Conservation (phyloP, 2,113 vertebrate species). For the Leptocoma aspasia region DNA sequence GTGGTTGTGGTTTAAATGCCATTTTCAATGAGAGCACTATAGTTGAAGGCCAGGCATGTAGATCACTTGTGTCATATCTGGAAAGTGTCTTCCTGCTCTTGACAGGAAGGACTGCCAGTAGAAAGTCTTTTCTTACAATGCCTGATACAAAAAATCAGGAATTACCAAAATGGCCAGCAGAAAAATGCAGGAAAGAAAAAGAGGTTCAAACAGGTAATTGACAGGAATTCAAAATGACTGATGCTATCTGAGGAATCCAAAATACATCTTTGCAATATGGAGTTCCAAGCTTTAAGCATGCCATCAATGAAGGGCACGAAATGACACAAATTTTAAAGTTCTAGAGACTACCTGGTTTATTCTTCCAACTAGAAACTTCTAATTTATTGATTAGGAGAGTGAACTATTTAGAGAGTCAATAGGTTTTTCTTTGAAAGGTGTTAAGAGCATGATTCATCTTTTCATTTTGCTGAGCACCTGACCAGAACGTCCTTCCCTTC, state of each 20-base stretch:
- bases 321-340: not conserved
- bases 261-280: not conserved
- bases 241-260: not conserved
- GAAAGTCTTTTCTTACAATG: conserved; percentile 46
- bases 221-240: not conserved
- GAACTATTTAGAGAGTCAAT: not conserved
- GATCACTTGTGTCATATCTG: not conserved
- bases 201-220: not conserved
- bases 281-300: not conserved
- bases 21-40: not conserved
- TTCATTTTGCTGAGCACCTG: not conserved
- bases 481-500: not conserved
- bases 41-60: not conserved
- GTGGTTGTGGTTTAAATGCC: not conserved
- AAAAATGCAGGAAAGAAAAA: conserved; percentile 24
- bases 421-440: not conserved
- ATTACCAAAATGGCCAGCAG: conserved; percentile 8
- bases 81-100: not conserved
- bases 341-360: not conserved
- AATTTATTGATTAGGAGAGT: not conserved
- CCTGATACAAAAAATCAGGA: conserved; percentile 38
- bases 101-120: conserved; percentile 23
- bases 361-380: not conserved
- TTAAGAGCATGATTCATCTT: not conserved
- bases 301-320: not conserved